Base-by-base conservation (phyloP, 2,113 vertebrate genomes). In the Tragelaphus buxtoni region DNA sequence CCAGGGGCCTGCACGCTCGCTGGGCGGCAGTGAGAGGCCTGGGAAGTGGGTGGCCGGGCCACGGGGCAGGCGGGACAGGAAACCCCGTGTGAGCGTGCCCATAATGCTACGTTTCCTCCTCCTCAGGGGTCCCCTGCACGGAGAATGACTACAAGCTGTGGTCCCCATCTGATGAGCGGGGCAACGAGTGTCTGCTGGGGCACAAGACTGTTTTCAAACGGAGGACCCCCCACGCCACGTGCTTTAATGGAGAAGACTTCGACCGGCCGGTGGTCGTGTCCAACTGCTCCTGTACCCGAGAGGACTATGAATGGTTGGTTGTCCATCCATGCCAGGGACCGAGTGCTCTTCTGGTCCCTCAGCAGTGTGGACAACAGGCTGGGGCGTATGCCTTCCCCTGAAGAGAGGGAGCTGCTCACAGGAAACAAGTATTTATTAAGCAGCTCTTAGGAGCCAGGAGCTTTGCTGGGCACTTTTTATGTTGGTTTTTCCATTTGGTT, bases 161-260 rank as follows among this genome's bases (percentile, higher is more conserved):
- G 99, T 99, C 99, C 0, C 99, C 99, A 0, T 99, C 99, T 0
- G 99, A 99, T 0, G 99, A 99, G 97, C 98, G 99, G 3, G 99
- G 99, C 6, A 99, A 99, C 0, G 99, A 99, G 24, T 99, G 99
- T 95, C 98, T 99, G 88, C 94, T 99, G 94, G 99, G 99, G 42
- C 98, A 99, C 22, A 99, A 99, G 98, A 99, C 99, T 0, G 99
- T 99, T 4, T 99, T 99, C 97, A 99, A 99, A 97, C 99, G 99
- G 86, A 99, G 99, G 88, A 99, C 99, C 0, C 99, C 99, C 9
- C 99, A 99, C 0, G 99, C 99, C 0, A 99, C 99, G 0, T 99
- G 99, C 96, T 99, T 99, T 91, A 99, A 99, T 0, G 99, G 99
- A 9, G 99, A 99, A 85, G 99, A 99, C 96, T 99, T 99, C 1